Evolutionary conservation across 2,888 invertebrate species (phyloP), one percentile per base, ranked within the genome.

Genomic region (Heliconius aoede): DNA sequence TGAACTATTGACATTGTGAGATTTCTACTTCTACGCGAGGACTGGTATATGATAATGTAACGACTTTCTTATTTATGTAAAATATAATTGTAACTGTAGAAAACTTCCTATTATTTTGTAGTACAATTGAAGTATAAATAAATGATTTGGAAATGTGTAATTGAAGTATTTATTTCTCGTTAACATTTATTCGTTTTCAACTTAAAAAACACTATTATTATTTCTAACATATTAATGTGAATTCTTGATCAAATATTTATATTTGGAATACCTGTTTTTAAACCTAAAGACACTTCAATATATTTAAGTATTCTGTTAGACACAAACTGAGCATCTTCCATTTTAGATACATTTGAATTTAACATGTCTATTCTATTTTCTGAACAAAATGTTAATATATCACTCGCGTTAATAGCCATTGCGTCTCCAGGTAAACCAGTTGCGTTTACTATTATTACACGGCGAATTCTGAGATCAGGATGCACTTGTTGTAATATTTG

Each of bases 21-120:
- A 77, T 79, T 78, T 77, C 77, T 78, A 87, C 85, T 87, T 85
- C 84, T 80, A 81, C 86, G 83, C 85, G 89, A 87, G 86, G 87
- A 90, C 88, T 90, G 89, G 89, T 76, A 65, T 72, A 72, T 46
- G 64, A 65, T 62, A 64, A 72, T 89, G 86, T 89, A 89, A 89
- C 90, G 90, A 89, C 91, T 92, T 92, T 86, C 88, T 89, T 91
- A 92, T 93, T 91, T 93, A 91, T 94, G 92, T 94, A 93, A 90
- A 89, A 93, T 93, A 91, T 90, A 88, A 91, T 89, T 89, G 88
- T 93, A 93, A 91, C 88, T 93, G 93, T 94, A 94, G 94, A 93
- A 89, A 94, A 89, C 91, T 93, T 94, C 94, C 94, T 94, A 94
- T 94, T 94, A 94, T 94, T 94, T 94, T 94, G 94, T 94, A 94